phyloP scores from a whole-genome alignment of 1,140 invertebrate species.

The Globodera rostochiensis region DNA sequence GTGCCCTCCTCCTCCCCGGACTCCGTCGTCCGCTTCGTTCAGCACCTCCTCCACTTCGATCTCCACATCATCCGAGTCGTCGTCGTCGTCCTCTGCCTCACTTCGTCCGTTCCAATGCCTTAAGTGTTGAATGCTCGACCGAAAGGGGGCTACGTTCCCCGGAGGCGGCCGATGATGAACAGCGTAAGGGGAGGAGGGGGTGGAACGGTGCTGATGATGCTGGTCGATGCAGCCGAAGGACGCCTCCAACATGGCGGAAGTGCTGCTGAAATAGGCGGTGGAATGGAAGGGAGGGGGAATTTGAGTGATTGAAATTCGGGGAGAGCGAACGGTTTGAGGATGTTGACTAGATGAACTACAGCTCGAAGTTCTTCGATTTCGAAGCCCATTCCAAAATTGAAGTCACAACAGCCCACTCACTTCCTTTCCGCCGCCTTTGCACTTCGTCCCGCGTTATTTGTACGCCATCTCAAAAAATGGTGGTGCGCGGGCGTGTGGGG shows the following conservation, averaged over 20 bases:
- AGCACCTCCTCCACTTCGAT: conserved; percentile 45
- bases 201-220: conserved; percentile 26
- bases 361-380: too few species aligned
- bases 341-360: too few species aligned
- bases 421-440: conserved; percentile 1
- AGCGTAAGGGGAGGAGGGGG: conserved; percentile 13
- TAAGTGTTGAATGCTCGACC: conserved; percentile 25
- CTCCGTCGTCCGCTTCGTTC: conserved; percentile 27
- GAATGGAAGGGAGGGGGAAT: too few species aligned
- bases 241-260: conserved; percentile 8
- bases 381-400: too few species aligned
- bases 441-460: background rate
- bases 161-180: background rate
- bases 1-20: conserved; percentile 28
- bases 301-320: too few species aligned
- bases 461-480: background rate
- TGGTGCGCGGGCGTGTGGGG: background rate
- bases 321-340: too few species aligned
- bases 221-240: background rate
- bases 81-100: background rate
- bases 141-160: background rate
- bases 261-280: background rate
- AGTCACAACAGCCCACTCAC: background rate
- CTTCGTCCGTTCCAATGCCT: conserved; percentile 4
- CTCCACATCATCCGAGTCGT: conserved; percentile 40